These are phyloP conservation scores for Pontoporia blainvillei DNA, from an alignment of 2,113 vertebrate genomes.

Conservation along the genomic window DNA sequence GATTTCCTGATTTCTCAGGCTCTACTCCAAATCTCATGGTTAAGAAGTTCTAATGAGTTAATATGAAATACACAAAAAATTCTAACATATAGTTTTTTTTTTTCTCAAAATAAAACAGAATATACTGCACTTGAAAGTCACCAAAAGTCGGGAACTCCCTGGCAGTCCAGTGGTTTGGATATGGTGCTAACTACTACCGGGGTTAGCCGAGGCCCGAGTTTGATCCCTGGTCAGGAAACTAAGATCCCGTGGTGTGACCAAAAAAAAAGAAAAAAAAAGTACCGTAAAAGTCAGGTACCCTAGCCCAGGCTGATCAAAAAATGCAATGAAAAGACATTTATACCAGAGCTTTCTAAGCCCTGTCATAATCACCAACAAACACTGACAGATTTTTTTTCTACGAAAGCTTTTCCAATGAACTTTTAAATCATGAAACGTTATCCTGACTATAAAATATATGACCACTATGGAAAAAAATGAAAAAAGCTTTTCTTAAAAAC, in stretches of 20 bases:
- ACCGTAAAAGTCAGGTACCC: neutral
- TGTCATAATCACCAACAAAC: neutral
- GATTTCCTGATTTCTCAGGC: neutral
- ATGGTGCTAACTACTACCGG: neutral
- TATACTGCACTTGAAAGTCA: neutral
- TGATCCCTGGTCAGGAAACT: neutral
- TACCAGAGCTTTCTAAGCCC: neutral
- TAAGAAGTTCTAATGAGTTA: neutral
- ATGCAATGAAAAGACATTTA: neutral
- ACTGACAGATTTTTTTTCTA: neutral
- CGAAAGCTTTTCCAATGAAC: neutral
- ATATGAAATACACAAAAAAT: neutral
- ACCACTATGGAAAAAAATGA: neutral
- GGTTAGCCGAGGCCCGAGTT: neutral
- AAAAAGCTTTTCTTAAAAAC: neutral
- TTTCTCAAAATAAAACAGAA: constrained; percentile 6
- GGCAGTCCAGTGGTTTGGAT: neutral
- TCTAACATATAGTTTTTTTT: neutral
- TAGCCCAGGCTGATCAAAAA: neutral
- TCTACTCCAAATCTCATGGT: neutral
- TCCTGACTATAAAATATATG: constrained; percentile 8
- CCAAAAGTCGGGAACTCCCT: neutral
- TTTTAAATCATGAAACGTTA: neutral
- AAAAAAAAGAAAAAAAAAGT: neutral
- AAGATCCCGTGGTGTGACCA: neutral